Base-by-base conservation (phyloP, 2,113 vertebrate species). In the Mastomys natalensis region DNA sequence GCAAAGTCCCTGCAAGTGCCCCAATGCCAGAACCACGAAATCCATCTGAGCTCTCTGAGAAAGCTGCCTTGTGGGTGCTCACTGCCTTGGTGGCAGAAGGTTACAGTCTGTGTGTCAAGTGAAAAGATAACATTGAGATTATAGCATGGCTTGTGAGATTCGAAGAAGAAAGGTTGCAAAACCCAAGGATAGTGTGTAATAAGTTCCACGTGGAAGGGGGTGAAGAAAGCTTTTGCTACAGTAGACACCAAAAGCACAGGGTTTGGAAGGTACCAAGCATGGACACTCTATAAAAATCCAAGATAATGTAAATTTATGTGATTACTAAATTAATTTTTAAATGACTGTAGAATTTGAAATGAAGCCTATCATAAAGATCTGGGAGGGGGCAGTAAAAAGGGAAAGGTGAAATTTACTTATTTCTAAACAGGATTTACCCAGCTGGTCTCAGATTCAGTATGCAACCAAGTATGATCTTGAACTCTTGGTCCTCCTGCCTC, bases 301-400 rank as follows among this genome's bases (percentile, higher is more conserved):
- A 16, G 68, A 62, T 31, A 77, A 45, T 82, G 12, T 6, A 81
- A 29, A 95, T 40, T 58, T 90, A 51, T 91, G 31, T 1, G 8
- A n/a, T 74, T 94, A 81, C 51, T 80, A 68, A 96, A 58, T 5
- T 77, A 80, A 78, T 43, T 45, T n/a, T 60, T 43, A 64, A 58
- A 64, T 64, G n/a, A 64, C 81, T 26, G 12, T 43, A 76, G 73
- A 76, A 70, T 97, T 51, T 62, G 74, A 95, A 55, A 90, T 77
- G 34, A 87, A 91, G 45, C 48, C 34, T 37, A 4, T 51, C 55
- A 37, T 92, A 87, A 87, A 89, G 51, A 11, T 78, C n/a, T 0
- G 34, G 64, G 4, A 13, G 2, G 0, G 7, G 4, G 17, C 7
- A 5, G 17, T 72, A 9, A 40, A 51, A 12, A 45, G 16, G 21